phyloP scores from a whole-genome alignment of 2,888 invertebrate genomes.

The Marronus borbonicus region DNA sequence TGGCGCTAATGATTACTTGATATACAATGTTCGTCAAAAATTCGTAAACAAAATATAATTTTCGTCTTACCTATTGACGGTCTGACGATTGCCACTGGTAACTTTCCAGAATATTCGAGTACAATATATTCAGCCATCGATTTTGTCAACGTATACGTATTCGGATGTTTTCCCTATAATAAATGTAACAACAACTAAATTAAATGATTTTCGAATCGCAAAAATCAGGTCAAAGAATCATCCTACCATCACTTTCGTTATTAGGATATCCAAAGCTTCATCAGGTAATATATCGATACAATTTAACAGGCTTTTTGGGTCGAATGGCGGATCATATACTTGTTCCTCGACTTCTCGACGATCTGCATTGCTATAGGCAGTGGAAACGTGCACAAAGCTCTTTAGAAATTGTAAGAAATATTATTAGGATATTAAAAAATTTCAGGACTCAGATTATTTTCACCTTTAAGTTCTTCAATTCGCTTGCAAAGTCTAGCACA shows the following conservation, averaged over 20 bases:
- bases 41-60: neutral
- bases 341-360: constrained; percentile 84
- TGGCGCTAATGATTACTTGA: no score
- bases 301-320: constrained; percentile 76
- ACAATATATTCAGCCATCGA: constrained; percentile 92
- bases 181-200: neutral
- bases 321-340: constrained; percentile 83
- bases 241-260: constrained; percentile 73
- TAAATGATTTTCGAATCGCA: neutral
- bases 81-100: constrained; percentile 92
- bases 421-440: neutral
- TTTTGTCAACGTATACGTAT: constrained; percentile 97
- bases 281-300: constrained; percentile 77
- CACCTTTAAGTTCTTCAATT: constrained; percentile 84
- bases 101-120: constrained; percentile 76
- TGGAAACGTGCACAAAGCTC: constrained; percentile 93
- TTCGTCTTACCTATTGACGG: constrained; percentile 83
- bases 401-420: constrained; percentile 62
- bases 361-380: constrained; percentile 97
- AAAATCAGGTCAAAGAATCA: neutral
- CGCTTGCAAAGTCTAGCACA: constrained; percentile 85
- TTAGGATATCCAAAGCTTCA: constrained; percentile 75
- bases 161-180: constrained; percentile 83
- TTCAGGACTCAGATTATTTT: neutral
- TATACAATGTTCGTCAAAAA: neutral